Base-by-base conservation (phyloP, 1,140 invertebrate genomes). In the Ceratosolen solmsi region DNA sequence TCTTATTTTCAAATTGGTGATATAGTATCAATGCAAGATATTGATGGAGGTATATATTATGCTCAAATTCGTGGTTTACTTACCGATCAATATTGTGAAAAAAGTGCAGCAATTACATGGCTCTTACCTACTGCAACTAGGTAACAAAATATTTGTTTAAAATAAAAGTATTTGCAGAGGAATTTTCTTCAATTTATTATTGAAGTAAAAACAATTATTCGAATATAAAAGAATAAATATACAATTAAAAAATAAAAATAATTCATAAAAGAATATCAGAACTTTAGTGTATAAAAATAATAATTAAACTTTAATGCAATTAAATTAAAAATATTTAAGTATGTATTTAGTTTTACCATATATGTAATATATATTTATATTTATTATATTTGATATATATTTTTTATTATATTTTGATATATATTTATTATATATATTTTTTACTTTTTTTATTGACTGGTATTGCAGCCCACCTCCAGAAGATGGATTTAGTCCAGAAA, bases 21-120 rank as follows among this genome's bases (percentile, higher is more conserved):
- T 89, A 96, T 98, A 87, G 97, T 98, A 0, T 97, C 96, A 1
- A 92, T 98, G 87, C 92, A 95, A 41, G 97, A 98, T 88, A 89
- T 94, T 51, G 94, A 96, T 77, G 95, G 95, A 73, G 94, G 94
- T 71, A 93, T 95, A 68, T 98, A 95, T 92, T 98, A 97, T 90
- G 97, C 96, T 51, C 97, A 98, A 92, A 95, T 98, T 49, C 93
- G 96, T 84, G 97, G 97, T 1, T 94, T 98, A 75, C 91, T 98
- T 33, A 96, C 96, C 15, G 97, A 98, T 90, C 96, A 98, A 87
- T 98, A 96, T 91, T 97, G 96, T 87, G 96, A 98, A 87, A 98
- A 98, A 91, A 98, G 97, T 92, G 97, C 96, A 9, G 96, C 96
- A 11, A 92, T 99, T n/a, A 97, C 97, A 0, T 99, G 97, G 97